Percentiles rank a stretch among this genome's conserved stretches.
These are phyloP conservation scores for honey bee (Apis mellifera) DNA, from an alignment of 1,140 invertebrate genomes.

Conservation along the genomic window Amel_HAv3.1 CM009934.2:2948001-2948500, in stretches of 20 bases:
- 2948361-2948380: constrained; percentile 50
- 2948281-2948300: constrained; percentile 63
- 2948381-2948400: constrained; percentile 2
- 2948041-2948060: too few relatives aligned
- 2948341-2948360: constrained; percentile 71
- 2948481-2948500: neutral
- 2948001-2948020: too few relatives aligned
- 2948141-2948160: too few relatives aligned
- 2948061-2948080: too few relatives aligned
- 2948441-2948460: neutral
- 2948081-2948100: too few relatives aligned
- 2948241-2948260: constrained; percentile 53
- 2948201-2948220: neutral
- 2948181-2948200: neutral
- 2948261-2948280: constrained; percentile 50
- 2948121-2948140: too few relatives aligned
- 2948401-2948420: too few relatives aligned
- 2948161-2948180: too few relatives aligned
- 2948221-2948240: neutral
- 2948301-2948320: constrained; percentile 54
- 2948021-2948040: too few relatives aligned
- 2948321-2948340: constrained; percentile 71
- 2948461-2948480: constrained; percentile 8
- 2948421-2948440: too few relatives aligned
- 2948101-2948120: neutral